A percentile compares a stretch with the other conserved stretches of the same genome.
phyloP scores from a whole-genome alignment of 2,797 vertebrate species.

The Anguilla megastoma region DNA sequence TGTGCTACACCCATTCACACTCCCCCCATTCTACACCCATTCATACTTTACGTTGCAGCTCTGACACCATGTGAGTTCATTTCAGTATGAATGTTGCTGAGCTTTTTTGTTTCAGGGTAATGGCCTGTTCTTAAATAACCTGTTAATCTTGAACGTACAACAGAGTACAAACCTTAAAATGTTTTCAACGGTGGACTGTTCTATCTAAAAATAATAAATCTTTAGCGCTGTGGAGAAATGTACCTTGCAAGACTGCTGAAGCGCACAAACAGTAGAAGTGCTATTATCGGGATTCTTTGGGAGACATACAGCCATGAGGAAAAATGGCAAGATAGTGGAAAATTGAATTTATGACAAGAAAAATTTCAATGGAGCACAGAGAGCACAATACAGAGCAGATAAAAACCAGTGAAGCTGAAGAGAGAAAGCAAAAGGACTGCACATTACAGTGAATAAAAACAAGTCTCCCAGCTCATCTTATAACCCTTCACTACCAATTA shows the following conservation, averaged over 20 bases:
- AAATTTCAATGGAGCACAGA: slow-evolving; percentile 10
- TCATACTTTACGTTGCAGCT: neutral
- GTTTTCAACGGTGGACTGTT: neutral
- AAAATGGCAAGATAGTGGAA: slow-evolving; percentile 20
- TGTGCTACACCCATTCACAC: no score
- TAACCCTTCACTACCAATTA: neutral
- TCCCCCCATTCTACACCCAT: no score
- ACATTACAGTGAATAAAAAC: neutral
- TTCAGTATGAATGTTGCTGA: neutral
- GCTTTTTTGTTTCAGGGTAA: neutral
- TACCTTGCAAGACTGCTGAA: neutral
- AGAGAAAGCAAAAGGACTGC: neutral
- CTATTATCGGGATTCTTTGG: neutral
- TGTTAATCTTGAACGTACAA: neutral
- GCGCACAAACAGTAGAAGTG: neutral
- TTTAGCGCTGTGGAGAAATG: neutral
- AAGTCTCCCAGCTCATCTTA: neutral
- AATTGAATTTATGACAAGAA: slow-evolving; percentile 31
- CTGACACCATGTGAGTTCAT: neutral
- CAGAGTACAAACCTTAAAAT: neutral
- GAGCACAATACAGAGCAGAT: slow-evolving; percentile 27
- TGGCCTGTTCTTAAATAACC: neutral
- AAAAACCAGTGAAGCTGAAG: slow-evolving; percentile 28
- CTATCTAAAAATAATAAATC: neutral
- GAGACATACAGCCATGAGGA: slow-evolving; percentile 23